These are phyloP conservation scores for Neotragus moschatus DNA, from an alignment of 2,113 vertebrate genomes.

Conservation along the genomic window DNA sequence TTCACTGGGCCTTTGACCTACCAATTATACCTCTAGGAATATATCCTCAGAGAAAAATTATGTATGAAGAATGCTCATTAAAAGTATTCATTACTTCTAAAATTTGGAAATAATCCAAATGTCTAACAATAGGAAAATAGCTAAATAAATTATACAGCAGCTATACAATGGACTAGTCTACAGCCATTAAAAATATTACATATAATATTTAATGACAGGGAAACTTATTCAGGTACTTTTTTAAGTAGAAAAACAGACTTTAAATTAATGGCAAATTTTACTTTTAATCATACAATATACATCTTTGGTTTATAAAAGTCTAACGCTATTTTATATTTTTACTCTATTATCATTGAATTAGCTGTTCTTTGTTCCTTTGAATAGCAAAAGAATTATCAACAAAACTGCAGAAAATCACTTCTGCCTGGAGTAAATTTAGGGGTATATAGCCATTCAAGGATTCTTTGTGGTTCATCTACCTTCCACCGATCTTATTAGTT, in stretches of 20 bases:
- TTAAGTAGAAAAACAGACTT: background rate
- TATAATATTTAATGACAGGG: conserved; percentile 20
- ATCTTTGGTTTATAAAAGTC: background rate
- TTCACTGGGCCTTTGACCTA: background rate
- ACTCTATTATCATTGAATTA: background rate
- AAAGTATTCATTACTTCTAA: conserved; percentile 20
- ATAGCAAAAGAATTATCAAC: background rate
- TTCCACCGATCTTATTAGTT: background rate
- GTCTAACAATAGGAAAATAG: conserved; percentile 30
- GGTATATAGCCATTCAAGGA: background rate
- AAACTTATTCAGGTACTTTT: conserved; percentile 33
- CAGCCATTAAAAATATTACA: conserved; percentile 20
- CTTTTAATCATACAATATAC: conserved; percentile 3
- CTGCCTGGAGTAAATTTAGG: background rate
- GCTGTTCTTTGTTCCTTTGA: background rate
- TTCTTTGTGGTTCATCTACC: background rate
- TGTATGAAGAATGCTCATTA: background rate
- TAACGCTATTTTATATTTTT: background rate
- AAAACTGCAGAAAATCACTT: background rate
- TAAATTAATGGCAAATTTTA: conserved; percentile 35
- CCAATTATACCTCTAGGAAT: background rate
- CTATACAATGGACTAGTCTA: background rate
- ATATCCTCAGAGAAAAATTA: background rate
- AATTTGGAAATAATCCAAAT: conserved; percentile 40
- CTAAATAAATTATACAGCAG: conserved; percentile 34